Percentiles rank a stretch among this genome's conserved stretches.
Evolutionary conservation across 2,797 vertebrate genomes (phyloP).

Genomic region (Aulostomus chinensis): DNA sequence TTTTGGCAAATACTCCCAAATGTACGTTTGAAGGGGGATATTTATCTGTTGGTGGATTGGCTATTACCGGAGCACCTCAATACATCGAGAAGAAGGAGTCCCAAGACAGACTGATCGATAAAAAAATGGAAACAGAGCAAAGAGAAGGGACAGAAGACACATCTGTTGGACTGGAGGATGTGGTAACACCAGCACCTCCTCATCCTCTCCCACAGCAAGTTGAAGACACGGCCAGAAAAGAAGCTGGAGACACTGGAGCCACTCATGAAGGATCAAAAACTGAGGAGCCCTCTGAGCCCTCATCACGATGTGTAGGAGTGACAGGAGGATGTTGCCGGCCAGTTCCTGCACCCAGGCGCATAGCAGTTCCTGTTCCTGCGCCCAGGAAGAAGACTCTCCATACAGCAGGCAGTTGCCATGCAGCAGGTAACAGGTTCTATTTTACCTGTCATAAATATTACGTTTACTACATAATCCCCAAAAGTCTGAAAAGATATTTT

Average conservation of each 20-base stretch:
- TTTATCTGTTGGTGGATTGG: conserved; percentile 38
- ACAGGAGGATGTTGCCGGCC: conserved; percentile 18
- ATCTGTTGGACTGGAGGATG: not conserved
- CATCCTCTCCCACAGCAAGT: not conserved
- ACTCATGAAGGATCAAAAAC: not conserved
- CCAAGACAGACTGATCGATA: conserved; percentile 32
- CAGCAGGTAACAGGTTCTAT: conserved; percentile 38
- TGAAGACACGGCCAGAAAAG: not conserved
- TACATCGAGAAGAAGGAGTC: conserved; percentile 39
- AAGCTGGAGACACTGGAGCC: not conserved
- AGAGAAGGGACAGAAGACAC: not conserved
- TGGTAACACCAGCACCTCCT: not conserved
- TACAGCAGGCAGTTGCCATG: not conserved
- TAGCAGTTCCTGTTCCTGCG: conserved; percentile 30
- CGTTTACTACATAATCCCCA: too few relatives aligned
- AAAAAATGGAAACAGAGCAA: not conserved
- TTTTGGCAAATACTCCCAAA: too few relatives aligned
- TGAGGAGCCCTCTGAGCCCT: not conserved
- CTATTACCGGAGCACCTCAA: conserved; percentile 38
- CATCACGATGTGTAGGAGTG: not conserved
- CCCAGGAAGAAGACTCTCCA: conserved; percentile 31
- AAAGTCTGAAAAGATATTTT: too few relatives aligned
- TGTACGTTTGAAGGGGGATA: conserved; percentile 15
- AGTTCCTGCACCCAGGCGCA: conserved; percentile 37
- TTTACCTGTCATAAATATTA: too few relatives aligned